A percentile compares a stretch with the other conserved stretches of the same genome.
phyloP scores from a whole-genome alignment of 2,888 invertebrate species.

The Cheilosia vulpina region DNA sequence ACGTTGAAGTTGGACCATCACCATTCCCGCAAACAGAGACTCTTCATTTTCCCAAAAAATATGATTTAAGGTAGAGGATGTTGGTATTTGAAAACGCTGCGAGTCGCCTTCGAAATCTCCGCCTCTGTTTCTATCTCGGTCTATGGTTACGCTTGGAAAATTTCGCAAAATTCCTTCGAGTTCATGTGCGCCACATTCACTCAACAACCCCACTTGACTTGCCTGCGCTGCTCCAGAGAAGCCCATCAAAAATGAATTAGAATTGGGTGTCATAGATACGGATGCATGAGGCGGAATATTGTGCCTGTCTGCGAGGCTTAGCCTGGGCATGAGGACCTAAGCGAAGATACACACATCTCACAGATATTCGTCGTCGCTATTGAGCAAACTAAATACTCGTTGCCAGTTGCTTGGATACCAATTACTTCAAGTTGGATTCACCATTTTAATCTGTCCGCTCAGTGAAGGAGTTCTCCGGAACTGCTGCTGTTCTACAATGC shows the following conservation, averaged over 20 bases:
- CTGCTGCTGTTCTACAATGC: background rate
- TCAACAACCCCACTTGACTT: background rate
- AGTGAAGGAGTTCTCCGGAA: conserved; percentile 18
- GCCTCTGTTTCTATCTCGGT: background rate
- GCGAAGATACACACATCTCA: too few species aligned
- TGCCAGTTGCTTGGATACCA: conserved; percentile 56
- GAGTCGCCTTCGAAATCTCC: background rate
- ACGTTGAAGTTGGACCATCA: conserved; percentile 8
- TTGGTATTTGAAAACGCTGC: background rate
- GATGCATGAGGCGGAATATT: conserved; percentile 2
- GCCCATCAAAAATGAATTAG: conserved; percentile 51
- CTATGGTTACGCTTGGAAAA: conserved; percentile 37
- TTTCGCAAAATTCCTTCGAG: conserved; percentile 41
- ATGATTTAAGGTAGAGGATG: background rate
- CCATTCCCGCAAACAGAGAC: background rate
- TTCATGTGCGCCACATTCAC: conserved; percentile 11
- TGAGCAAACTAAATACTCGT: conserved; percentile 15
- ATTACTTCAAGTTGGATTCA: conserved; percentile 60
- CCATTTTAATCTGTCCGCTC: conserved; percentile 48
- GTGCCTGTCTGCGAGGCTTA: background rate
- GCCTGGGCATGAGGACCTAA: background rate
- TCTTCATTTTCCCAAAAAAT: conserved; percentile 9
- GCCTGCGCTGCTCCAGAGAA: background rate
- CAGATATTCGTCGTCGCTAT: background rate
- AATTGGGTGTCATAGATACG: conserved; percentile 55